Evolutionary conservation across 2,888 invertebrate species (phyloP).

Genomic region (Apodemia zela): DNA sequence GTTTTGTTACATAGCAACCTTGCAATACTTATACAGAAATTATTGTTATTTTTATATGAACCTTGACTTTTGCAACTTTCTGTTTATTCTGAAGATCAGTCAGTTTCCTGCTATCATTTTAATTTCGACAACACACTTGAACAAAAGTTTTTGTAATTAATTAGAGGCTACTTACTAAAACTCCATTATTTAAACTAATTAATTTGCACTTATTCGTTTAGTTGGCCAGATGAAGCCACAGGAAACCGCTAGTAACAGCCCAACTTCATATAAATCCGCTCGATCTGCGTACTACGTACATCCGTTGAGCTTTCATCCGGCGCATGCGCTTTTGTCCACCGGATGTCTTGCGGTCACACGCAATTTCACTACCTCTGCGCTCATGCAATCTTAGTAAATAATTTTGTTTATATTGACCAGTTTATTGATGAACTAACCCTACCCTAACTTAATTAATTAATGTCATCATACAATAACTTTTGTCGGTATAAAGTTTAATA

Average conservation of each 20-base stretch:
- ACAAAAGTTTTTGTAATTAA: too few relatives aligned
- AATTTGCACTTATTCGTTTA: conserved; percentile 19
- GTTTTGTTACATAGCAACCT: background rate
- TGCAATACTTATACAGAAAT: background rate
- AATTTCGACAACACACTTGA: too few relatives aligned
- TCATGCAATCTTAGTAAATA: conserved; percentile 54
- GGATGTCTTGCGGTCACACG: conserved; percentile 79
- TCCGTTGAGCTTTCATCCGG: conserved; percentile 66
- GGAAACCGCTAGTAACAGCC: conserved; percentile 32
- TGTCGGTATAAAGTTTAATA: too few relatives aligned
- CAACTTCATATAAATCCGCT: conserved; percentile 49
- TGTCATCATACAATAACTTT: too few relatives aligned
- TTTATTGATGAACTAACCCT: background rate
- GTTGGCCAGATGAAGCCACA: conserved; percentile 32
- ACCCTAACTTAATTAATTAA: background rate
- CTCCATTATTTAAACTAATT: background rate
- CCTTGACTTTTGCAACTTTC: background rate
- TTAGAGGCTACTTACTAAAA: too few relatives aligned
- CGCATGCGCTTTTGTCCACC: conserved; percentile 65
- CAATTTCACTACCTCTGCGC: conserved; percentile 73
- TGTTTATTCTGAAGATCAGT: background rate
- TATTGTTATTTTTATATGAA: background rate
- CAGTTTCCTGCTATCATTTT: too few relatives aligned
- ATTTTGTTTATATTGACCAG: conserved; percentile 22
- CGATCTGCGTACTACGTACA: conserved; percentile 68